A percentile compares a stretch with the other conserved stretches of the same genome.
phyloP scores from a whole-genome alignment of 2,113 vertebrate species.

The Centropus bengalensis region DNA sequence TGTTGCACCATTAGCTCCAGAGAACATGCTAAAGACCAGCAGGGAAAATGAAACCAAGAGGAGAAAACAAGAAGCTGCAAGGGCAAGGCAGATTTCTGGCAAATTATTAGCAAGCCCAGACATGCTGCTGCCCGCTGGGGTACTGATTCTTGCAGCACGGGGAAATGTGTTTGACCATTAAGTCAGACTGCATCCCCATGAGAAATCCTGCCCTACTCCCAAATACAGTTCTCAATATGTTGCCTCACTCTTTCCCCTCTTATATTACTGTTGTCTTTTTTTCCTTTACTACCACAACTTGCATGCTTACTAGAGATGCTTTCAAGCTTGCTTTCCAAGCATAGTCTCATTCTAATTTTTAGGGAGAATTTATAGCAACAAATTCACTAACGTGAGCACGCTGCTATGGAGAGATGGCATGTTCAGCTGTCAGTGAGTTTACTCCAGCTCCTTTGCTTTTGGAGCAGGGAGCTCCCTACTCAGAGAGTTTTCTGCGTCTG shows the following conservation, averaged over 20 bases:
- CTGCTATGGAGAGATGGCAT: not conserved
- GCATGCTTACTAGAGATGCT: not conserved
- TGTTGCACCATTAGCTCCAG: not conserved
- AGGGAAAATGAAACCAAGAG: slow-evolving; percentile 18
- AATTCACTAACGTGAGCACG: not conserved
- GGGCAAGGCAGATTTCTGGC: slow-evolving; percentile 54
- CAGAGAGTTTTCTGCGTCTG: not conserved
- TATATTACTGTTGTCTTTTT: not conserved
- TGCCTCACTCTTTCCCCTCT: not conserved
- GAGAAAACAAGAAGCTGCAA: slow-evolving; percentile 14
- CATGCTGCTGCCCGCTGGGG: slow-evolving; percentile 4
- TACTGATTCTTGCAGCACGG: slow-evolving; percentile 24
- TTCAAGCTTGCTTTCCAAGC: not conserved
- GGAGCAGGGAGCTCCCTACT: not conserved
- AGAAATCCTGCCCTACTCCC: not conserved
- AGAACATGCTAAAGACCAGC: slow-evolving; percentile 5
- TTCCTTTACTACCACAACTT: not conserved
- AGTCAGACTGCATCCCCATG: not conserved
- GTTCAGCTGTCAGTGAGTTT: not conserved
- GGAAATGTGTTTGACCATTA: slow-evolving; percentile 25
- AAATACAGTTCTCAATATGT: not conserved
- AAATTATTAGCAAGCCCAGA: slow-evolving; percentile 60
- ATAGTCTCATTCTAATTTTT: not conserved
- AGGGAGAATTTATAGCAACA: slow-evolving; percentile 20
- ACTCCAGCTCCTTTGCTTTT: not conserved